Evolutionary conservation across 2,797 vertebrate species (phyloP).

Genomic region (Poeciliopsis infans): DNA sequence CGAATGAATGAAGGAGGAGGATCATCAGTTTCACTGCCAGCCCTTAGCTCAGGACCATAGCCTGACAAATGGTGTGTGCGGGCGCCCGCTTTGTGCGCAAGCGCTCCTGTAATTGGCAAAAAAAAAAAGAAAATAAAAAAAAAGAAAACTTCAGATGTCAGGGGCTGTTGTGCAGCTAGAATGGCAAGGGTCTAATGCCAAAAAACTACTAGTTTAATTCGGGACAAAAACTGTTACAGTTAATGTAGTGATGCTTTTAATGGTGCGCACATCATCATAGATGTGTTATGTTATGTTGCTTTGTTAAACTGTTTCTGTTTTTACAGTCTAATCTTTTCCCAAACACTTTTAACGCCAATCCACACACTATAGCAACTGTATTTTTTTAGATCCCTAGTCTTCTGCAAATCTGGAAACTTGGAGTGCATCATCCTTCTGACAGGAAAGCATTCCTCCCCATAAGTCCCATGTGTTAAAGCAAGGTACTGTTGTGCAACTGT

Average conservation of each 20-base stretch:
- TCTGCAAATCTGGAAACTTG: conserved; percentile 17
- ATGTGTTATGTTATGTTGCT: not conserved
- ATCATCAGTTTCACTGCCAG: conserved; percentile 51
- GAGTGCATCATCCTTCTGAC: conserved; percentile 31
- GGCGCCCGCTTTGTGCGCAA: conserved; percentile 67
- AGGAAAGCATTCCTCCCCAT: conserved; percentile 53
- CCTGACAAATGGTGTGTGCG: conserved; percentile 55
- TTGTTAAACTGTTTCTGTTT: not conserved
- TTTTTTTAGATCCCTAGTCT: conserved; percentile 7
- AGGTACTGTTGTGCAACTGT: not conserved
- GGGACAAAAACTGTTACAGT: not conserved
- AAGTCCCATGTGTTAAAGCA: conserved; percentile 47
- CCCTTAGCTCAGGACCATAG: conserved; percentile 61
- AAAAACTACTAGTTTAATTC: not conserved
- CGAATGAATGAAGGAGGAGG: conserved; percentile 59
- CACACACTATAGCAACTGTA: not conserved
- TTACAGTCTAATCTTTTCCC: not conserved
- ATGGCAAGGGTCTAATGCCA: not conserved
- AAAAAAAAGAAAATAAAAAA: conserved; percentile 27
- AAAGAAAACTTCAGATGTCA: conserved; percentile 60
- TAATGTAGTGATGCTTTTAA: not conserved
- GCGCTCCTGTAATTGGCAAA: conserved; percentile 57
- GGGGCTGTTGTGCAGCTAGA: conserved; percentile 7
- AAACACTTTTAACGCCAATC: not conserved
- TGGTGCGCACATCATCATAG: not conserved